Percentiles rank a stretch among this genome's conserved stretches.
Conservation (phyloP, 2,888 invertebrate genomes). For the Mythimna loreyi region DNA sequence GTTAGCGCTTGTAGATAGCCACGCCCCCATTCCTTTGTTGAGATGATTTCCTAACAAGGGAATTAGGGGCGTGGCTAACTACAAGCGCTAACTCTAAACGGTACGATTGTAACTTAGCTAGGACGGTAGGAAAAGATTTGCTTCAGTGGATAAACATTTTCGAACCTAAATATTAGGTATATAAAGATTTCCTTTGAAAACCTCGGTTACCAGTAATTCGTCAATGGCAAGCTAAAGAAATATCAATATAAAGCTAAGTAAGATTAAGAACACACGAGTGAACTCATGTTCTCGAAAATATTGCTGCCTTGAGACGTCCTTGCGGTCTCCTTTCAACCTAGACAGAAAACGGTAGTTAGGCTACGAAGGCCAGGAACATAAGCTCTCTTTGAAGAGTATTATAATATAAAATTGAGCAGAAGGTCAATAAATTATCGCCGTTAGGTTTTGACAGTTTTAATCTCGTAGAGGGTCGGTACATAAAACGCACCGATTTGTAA, state of each 20-base stretch:
- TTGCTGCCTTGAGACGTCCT: constrained; percentile 26
- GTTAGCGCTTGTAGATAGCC: no score
- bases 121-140: neutral
- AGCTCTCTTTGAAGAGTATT: constrained; percentile 19
- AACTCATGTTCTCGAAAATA: neutral
- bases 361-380: constrained; percentile 27
- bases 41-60: no score
- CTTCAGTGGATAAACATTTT: neutral
- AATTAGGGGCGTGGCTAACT: no score
- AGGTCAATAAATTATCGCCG: neutral
- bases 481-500: no score
- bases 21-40: no score
- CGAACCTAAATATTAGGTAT: neutral
- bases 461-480: no score
- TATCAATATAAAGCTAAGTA: no score
- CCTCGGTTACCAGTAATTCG: no score
- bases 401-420: constrained; percentile 9
- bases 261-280: neutral
- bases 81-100: no score
- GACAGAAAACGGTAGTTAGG: constrained; percentile 34
- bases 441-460: no score
- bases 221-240: neutral
- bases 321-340: constrained; percentile 38
- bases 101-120: no score
- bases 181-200: neutral